These are phyloP conservation scores for Platygyra sinensis DNA, from an alignment of 64 coral and sea anemone genomes.

Conservation along the genomic window DNA sequence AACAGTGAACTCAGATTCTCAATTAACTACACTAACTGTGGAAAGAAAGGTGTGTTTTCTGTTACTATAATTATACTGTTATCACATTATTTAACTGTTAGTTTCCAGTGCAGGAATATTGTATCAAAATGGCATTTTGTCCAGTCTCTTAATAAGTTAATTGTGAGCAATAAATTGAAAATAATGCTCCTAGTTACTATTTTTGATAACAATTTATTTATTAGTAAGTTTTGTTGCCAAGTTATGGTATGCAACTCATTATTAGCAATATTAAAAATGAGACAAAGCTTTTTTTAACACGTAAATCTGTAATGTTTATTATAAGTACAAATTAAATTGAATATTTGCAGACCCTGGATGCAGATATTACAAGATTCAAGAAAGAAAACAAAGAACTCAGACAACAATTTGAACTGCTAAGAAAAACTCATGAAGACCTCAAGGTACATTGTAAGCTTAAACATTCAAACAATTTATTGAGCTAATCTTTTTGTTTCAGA, in stretches of 20 bases:
- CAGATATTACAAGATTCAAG: constrained; percentile 64
- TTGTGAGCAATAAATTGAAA: too few relatives aligned
- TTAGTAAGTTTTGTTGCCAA: too few relatives aligned
- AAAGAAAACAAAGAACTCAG: constrained; percentile 89
- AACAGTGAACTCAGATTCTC: constrained; percentile 75
- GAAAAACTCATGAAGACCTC: constrained; percentile 80
- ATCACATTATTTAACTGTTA: not conserved
- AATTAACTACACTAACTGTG: constrained; percentile 66
- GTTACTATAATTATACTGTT: not conserved
- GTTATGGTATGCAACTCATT: too few relatives aligned
- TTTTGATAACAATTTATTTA: too few relatives aligned
- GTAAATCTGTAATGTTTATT: too few relatives aligned
- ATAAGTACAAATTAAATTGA: too few relatives aligned
- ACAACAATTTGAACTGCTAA: constrained; percentile 83
- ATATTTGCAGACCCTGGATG: constrained; percentile 53
- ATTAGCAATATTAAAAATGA: too few relatives aligned
- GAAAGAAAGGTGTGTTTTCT: constrained; percentile 76
- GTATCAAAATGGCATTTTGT: not conserved
- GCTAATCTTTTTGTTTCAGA: not conserved
- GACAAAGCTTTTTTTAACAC: too few relatives aligned
- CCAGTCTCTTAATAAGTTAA: too few relatives aligned
- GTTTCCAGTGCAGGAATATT: not conserved
- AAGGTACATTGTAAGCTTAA: constrained; percentile 70
- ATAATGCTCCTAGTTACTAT: too few relatives aligned
- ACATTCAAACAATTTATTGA: not conserved